Percentiles rank a stretch among this genome's conserved stretches.
phyloP scores from a whole-genome alignment of 2,888 invertebrate genomes.

The Hypena proboscidalis region DNA sequence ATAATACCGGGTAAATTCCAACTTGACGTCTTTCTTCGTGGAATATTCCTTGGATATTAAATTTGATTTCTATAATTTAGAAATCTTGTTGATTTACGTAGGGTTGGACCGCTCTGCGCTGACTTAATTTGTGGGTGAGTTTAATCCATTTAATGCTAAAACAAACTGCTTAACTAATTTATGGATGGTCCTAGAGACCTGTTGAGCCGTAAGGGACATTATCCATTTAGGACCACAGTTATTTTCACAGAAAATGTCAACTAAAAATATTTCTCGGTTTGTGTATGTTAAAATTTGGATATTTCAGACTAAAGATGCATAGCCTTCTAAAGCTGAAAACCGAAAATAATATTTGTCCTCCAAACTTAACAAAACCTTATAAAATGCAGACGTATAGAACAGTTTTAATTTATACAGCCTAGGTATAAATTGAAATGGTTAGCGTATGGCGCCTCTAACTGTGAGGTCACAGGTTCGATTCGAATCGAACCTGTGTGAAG shows the following conservation, averaged over 20 bases:
- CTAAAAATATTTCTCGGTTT: background rate
- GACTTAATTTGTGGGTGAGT: slow-evolving; percentile 26
- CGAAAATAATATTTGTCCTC: no score
- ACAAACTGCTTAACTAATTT: slow-evolving; percentile 31
- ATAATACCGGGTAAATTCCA: slow-evolving; percentile 30
- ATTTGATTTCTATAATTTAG: slow-evolving; percentile 29
- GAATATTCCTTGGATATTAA: slow-evolving; percentile 23
- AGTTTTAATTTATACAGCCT: no score
- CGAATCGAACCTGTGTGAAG: no score
- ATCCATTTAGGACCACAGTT: slow-evolving; percentile 6
- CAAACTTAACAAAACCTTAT: no score
- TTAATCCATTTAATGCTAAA: slow-evolving; percentile 32
- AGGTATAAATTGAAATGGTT: no score
- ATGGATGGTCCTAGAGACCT: slow-evolving; percentile 15
- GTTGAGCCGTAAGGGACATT: slow-evolving; percentile 20
- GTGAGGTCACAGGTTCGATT: no score
- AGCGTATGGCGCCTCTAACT: no score
- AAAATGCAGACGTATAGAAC: no score
- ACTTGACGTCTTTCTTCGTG: slow-evolving; percentile 19
- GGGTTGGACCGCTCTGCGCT: slow-evolving; percentile 1
- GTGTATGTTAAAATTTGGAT: no score
- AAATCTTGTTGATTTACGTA: slow-evolving; percentile 26
- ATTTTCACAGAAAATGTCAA: background rate
- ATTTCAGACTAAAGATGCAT: no score
- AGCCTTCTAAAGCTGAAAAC: no score